Conservation (phyloP, 2,113 vertebrate genomes). For the Sterrhoptilus dennistouni region DNA sequence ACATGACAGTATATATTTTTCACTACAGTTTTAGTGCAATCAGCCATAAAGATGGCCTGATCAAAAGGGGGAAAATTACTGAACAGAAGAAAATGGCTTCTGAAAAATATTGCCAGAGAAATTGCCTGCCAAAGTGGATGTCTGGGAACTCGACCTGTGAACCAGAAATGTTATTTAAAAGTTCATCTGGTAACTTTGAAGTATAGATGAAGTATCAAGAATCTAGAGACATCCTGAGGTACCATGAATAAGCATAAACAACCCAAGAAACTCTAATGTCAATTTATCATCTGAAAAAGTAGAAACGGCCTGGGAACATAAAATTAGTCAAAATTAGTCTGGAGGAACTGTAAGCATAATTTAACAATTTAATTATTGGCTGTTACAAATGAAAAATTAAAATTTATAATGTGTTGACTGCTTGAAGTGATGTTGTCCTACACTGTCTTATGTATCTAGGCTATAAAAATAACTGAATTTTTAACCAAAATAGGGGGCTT, state of each 20-base stretch:
- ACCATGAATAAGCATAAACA: neutral
- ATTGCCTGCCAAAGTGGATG: neutral
- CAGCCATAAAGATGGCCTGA: neutral
- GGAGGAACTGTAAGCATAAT: neutral
- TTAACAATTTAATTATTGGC: neutral
- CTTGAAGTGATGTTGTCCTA: neutral
- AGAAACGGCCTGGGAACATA: neutral
- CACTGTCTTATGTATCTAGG: neutral
- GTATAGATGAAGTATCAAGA: neutral
- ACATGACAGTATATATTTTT: neutral
- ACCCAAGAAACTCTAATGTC: neutral
- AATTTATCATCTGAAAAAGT: neutral
- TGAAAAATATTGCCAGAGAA: neutral
- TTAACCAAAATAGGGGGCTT: rapidly evolving
- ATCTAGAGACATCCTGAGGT: neutral
- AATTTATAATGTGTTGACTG: neutral
- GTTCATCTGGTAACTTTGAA: neutral
- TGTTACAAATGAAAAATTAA: neutral
- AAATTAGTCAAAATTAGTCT: neutral
- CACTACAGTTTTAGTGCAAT: neutral
- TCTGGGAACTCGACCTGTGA: neutral
- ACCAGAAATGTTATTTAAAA: neutral
- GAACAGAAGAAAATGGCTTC: neutral
- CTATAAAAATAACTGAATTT: neutral
- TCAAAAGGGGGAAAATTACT: neutral